Evolutionary conservation across 2,888 invertebrate genomes (phyloP), one percentile per base, ranked within the genome.

Genomic region (Clepsis dumicolana): DNA sequence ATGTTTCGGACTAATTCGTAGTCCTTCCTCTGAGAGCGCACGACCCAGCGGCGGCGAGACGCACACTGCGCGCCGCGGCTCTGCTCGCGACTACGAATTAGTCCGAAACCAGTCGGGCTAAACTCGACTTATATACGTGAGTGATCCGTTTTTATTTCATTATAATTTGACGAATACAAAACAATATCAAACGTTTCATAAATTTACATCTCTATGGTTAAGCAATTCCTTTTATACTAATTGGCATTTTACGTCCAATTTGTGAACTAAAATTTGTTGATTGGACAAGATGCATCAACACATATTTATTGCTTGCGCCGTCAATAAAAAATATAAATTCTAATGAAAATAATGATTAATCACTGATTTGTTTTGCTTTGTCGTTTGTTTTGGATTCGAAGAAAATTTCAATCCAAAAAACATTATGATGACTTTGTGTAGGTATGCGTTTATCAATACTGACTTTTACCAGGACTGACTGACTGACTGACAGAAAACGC

Each of bases 191-290:
- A 18, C n/a, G 8, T 44, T 44, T 44, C 2, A 8, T 10, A 35
- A 12, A 35, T 18, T 44, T 21, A 0, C 0, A 48, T 21, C 12
- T 48, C 21, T 10, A 21, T 21, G 41, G 16, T 41, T 18, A 48
- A 48, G 48, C 48, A 48, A 48, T 21, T 48, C 21, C 21, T 41
- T 59, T 59, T 16, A 24, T n/a, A 18, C 38, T 57, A 57, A 57
- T 59, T 41, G 24, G 16, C 59, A 16, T 41, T 38, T 59, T 21
- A 38, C 21, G 21, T 21, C 54, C 54, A 54, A 32, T 35, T 56
- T 56, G 32, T 21, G 35, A 18, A 4, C 21, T 0, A 25, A 21
- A 27, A n/a, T 27, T 59, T 41, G 4, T 24, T 59, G 41, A 59
- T 59, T 59, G 41, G 41, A 41, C 14, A 27, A 41, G 41, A 59